A percentile compares a stretch with the other conserved stretches of the same genome.
Conservation (phyloP, 64 coral and sea anemone species). For the Dendronephthya gigantea region DNA sequence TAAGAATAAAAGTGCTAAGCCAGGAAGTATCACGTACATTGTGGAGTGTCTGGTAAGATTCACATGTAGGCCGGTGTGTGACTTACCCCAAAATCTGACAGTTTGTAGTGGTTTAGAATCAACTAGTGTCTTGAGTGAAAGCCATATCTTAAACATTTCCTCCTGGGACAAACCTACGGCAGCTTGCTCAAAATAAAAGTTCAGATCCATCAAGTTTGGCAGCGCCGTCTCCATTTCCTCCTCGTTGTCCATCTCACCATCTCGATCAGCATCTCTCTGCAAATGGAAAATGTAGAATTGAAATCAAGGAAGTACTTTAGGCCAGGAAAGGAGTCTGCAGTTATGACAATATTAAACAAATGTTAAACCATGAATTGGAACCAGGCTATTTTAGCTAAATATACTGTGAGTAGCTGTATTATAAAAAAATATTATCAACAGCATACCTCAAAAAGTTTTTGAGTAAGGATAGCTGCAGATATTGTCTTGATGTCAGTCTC, state of each 20-base stretch:
- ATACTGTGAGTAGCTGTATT: no score
- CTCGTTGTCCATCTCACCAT: slow-evolving; percentile 71
- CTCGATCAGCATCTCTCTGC: slow-evolving; percentile 81
- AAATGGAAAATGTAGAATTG: slow-evolving; percentile 8
- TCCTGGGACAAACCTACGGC: slow-evolving; percentile 82
- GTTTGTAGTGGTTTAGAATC: slow-evolving; percentile 83
- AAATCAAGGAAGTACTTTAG: no score
- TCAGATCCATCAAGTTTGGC: slow-evolving; percentile 85
- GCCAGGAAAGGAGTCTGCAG: no score
- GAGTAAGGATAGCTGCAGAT: not conserved
- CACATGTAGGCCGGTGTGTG: no score
- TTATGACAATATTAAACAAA: no score
- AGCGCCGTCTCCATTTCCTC: slow-evolving; percentile 86
- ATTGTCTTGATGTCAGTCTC: not conserved
- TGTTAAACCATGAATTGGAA: no score
- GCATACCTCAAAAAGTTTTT: not conserved
- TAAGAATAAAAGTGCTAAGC: no score
- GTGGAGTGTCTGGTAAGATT: no score
- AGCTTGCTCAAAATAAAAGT: slow-evolving; percentile 99
- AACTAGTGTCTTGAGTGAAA: slow-evolving; percentile 79
- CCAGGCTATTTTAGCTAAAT: no score
- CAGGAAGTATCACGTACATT: no score
- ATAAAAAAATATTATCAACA: no score
- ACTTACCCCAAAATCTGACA: slow-evolving; percentile 90
- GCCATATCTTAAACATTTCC: slow-evolving; percentile 75